Conservation (phyloP, 2,888 invertebrate genomes). For the Meiosimyza decipiens region DNA sequence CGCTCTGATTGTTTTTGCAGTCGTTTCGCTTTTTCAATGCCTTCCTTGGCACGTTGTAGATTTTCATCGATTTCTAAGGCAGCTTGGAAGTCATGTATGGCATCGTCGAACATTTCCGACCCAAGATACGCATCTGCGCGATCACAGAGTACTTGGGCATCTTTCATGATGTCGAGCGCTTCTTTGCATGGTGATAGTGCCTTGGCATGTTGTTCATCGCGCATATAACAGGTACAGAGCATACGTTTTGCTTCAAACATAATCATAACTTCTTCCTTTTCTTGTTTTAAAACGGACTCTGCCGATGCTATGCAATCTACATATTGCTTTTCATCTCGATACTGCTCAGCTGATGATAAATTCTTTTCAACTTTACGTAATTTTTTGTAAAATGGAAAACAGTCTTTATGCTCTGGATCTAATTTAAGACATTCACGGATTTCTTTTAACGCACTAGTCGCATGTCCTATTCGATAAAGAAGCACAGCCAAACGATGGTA, state of each 20-base stretch:
- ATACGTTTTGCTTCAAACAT: slow-evolving; percentile 80
- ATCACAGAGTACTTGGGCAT: slow-evolving; percentile 86
- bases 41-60: slow-evolving; percentile 86
- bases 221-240: slow-evolving; percentile 82
- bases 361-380: slow-evolving; percentile 92
- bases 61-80: slow-evolving; percentile 87
- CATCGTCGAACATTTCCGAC: slow-evolving; percentile 93
- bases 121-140: slow-evolving; percentile 91
- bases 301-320: slow-evolving; percentile 77
- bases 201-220: slow-evolving; percentile 76
- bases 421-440: slow-evolving; percentile 96
- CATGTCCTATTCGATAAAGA: slow-evolving; percentile 91
- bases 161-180: slow-evolving; percentile 80
- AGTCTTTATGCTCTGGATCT: slow-evolving; percentile 97
- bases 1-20: slow-evolving; percentile 92
- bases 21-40: slow-evolving; percentile 87
- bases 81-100: slow-evolving; percentile 86
- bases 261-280: slow-evolving; percentile 77
- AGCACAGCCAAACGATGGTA: slow-evolving; percentile 76
- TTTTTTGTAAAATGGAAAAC: slow-evolving; percentile 96
- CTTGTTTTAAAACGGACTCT: slow-evolving; percentile 74
- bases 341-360: slow-evolving; percentile 74
- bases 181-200: slow-evolving; percentile 83
- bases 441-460: slow-evolving; percentile 89
- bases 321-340: slow-evolving; percentile 74